phyloP scores from a whole-genome alignment of 2,113 vertebrate genomes.

The Callipepla californica region DNA sequence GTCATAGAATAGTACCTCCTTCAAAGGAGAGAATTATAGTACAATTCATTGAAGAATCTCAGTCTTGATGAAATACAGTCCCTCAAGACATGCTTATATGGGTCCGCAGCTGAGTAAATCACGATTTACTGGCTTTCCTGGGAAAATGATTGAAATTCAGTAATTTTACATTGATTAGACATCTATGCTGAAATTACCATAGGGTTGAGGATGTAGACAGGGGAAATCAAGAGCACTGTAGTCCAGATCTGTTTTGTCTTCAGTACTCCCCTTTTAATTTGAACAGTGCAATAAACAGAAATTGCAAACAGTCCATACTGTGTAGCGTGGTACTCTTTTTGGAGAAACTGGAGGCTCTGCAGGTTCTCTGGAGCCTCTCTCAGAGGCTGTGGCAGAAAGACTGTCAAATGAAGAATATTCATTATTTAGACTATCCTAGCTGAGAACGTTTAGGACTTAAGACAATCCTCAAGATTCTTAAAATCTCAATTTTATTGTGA shows the following conservation, averaged over 20 bases:
- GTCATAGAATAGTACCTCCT: background rate
- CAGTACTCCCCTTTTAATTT: background rate
- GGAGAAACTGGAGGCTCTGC: background rate
- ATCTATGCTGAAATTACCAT: background rate
- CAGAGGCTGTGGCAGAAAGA: background rate
- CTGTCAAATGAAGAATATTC: conserved; percentile 7
- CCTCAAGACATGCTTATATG: background rate
- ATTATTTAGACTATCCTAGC: background rate
- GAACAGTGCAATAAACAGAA: background rate
- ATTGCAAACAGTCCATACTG: background rate
- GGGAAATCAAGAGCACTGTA: background rate
- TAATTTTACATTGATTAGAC: background rate
- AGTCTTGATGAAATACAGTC: background rate
- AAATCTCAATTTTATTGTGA: too few relatives aligned
- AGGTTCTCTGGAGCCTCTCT: background rate
- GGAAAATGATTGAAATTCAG: background rate
- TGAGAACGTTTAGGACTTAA: background rate
- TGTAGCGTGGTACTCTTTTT: background rate
- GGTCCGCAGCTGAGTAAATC: background rate
- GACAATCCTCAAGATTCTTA: background rate
- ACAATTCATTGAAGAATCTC: background rate
- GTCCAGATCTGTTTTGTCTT: background rate
- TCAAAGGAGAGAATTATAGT: background rate
- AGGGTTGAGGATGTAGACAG: background rate
- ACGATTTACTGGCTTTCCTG: background rate